Evolutionary conservation across 2,888 invertebrate species (phyloP), one percentile per base, ranked within the genome.

Genomic region (Epistrophe grossulariae): DNA sequence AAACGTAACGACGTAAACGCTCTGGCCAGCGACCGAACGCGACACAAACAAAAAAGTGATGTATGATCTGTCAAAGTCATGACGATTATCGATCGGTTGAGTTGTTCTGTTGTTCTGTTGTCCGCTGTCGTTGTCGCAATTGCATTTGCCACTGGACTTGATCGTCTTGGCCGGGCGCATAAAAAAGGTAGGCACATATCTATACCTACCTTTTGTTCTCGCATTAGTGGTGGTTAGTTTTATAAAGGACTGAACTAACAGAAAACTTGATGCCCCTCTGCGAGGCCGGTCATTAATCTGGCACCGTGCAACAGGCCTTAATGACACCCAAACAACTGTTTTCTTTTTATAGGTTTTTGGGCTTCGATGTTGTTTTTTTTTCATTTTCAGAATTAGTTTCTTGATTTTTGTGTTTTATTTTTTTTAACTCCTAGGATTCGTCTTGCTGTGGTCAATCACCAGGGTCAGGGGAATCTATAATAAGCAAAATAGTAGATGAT

Each of bases 51-150:
- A 48, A 85, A 85, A 85, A 85, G 85, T 85, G 85, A 85, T 85
- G 85, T 85, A 85, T 85, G 85, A 85, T 85, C 85, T 82, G 85
- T 70, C 85, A 85, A 85, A 81, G 81, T 85, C 85, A 82, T 85
- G 85, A 82, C 82, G 85, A 85, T 85, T 85, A 85, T 85, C 82
- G 85, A 85, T 85, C 82, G 85, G 73, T 85, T 85, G 82, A 78
- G 85, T 68, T 68, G 66, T 66, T 59, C 66, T 31, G 85, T 68
- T 68, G 66, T 66, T 59, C 66, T 31, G 31, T 78, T 84, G 73
- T 59, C 17, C 59, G 35, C n/a, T 55, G 70, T 74, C 70, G 64
- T 73, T 59, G 68, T 77, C 62, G 68, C 73, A 74, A 59, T 40
- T 28, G 64, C 50, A 57, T 35, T 68, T 68, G 68, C 68, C 68